phyloP scores from a whole-genome alignment of 2,797 vertebrate genomes.

The Coccyzus lansbergi region DNA sequence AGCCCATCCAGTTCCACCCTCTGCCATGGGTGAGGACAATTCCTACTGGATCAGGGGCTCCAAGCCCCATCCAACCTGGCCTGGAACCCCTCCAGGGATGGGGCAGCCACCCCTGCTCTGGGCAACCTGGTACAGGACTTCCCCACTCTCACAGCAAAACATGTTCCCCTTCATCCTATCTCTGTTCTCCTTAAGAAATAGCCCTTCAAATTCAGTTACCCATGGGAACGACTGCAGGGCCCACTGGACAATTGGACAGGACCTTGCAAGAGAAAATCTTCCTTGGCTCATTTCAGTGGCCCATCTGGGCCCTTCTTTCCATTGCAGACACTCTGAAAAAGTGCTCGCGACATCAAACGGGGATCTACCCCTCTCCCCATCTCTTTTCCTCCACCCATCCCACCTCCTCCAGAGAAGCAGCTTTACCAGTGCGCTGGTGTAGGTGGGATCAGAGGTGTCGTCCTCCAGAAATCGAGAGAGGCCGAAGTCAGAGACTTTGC shows the following conservation, averaged over 20 bases:
- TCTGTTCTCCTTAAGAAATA: no score
- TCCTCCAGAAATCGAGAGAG: constrained; percentile 96
- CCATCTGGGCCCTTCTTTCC: not conserved
- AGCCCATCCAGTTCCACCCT: no score
- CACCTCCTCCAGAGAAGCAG: not conserved
- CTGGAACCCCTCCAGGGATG: no score
- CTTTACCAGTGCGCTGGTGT: constrained; percentile 94
- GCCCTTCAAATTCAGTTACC: not conserved
- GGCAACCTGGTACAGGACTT: no score
- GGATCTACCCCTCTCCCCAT: not conserved
- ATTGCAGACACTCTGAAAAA: not conserved
- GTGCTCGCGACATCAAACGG: accelerated
- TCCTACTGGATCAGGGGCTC: no score
- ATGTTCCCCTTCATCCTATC: no score
- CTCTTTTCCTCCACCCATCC: not conserved
- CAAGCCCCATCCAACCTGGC: no score
- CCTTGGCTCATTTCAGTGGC: not conserved
- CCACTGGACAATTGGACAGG: not conserved
- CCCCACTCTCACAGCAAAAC: no score
- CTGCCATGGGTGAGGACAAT: no score
- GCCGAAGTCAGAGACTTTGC: constrained; percentile 96
- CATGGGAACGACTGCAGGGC: not conserved
- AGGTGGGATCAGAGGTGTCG: constrained; percentile 95
- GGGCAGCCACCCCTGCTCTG: no score
- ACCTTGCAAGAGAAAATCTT: not conserved